Evolutionary conservation across 92 coral and sea anemone genomes (phyloP), one percentile per base, ranked within the genome.

Genomic region (Paragorgia papillata): DNA sequence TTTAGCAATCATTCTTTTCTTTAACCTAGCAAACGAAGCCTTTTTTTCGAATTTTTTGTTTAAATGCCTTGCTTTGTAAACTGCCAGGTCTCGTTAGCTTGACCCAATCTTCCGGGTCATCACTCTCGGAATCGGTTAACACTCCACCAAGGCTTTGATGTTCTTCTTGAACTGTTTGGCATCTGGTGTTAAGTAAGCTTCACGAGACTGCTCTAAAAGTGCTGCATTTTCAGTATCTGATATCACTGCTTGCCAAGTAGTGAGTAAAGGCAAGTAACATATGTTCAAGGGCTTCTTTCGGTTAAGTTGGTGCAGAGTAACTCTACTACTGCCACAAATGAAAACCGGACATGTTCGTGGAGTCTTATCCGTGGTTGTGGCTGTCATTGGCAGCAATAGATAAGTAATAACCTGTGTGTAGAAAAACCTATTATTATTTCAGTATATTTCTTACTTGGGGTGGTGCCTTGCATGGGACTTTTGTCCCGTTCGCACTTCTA

Each of bases 301-400:
- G n/a, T n/a, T n/a, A n/a, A n/a, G n/a, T n/a, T n/a, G n/a, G n/a
- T n/a, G n/a, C n/a, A n/a, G n/a, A n/a, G n/a, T n/a, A 80, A 57
- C 53, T 69, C 14, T 1, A 20, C 41, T 73, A 63, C 68, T 19
- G 82, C 34, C 34, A 78, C 90, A 83, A 87, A 87, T 54, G 84
- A 31, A 79, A 87, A 87, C 90, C 90, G 82, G 57, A 76, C 82
- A n/a, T n/a, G n/a, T n/a, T n/a, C n/a, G n/a, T n/a, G n/a, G n/a
- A n/a, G n/a, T n/a, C n/a, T n/a, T n/a, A n/a, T n/a, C n/a, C n/a
- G n/a, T n/a, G n/a, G n/a, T n/a, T n/a, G n/a, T n/a, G n/a, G n/a
- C n/a, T n/a, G n/a, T n/a, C n/a, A n/a, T n/a, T n/a, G n/a, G n/a
- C n/a, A n/a, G n/a, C n/a, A n/a, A n/a, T n/a, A n/a, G n/a, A n/a